These are phyloP conservation scores for Macrobrachium nipponense DNA, from an alignment of 1,140 invertebrate genomes.

Conservation along the genomic window DNA sequence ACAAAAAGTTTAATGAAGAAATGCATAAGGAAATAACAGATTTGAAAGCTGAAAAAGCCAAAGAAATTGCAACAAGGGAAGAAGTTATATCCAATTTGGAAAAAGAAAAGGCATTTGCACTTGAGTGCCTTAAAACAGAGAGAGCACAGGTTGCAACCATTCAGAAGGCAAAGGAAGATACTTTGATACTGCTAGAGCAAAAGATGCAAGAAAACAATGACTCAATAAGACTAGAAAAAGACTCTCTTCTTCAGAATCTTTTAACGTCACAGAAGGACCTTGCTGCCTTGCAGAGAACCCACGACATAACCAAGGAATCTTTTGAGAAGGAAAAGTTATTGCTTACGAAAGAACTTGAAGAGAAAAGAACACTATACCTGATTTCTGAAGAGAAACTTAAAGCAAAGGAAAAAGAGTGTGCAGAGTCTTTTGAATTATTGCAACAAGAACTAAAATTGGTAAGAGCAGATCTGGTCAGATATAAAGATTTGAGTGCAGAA, in stretches of 20 bases:
- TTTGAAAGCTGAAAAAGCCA: conserved; percentile 3
- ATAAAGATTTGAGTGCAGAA: background rate
- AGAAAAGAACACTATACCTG: background rate
- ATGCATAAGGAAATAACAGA: conserved; percentile 1
- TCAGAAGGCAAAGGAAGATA: conserved; percentile 14
- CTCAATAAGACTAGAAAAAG: conserved; percentile 1
- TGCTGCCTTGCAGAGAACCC: background rate
- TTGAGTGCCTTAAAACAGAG: background rate
- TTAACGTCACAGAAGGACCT: background rate
- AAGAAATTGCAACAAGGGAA: background rate
- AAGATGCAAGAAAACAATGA: conserved; percentile 1
- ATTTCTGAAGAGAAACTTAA: background rate
- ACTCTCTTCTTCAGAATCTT: conserved; percentile 1
- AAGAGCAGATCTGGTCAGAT: background rate
- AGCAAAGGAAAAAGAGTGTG: background rate
- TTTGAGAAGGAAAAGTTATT: background rate
- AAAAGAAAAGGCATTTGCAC: background rate
- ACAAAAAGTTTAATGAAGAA: background rate
- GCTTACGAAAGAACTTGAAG: background rate
- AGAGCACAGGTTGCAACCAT: background rate
- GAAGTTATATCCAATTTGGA: background rate
- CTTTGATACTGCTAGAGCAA: background rate
- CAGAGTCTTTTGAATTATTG: background rate
- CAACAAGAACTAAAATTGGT: background rate
- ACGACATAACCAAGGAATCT: background rate